Evolutionary conservation across 2,797 vertebrate species (phyloP).

Genomic region (Pseudocheirus occidentalis): DNA sequence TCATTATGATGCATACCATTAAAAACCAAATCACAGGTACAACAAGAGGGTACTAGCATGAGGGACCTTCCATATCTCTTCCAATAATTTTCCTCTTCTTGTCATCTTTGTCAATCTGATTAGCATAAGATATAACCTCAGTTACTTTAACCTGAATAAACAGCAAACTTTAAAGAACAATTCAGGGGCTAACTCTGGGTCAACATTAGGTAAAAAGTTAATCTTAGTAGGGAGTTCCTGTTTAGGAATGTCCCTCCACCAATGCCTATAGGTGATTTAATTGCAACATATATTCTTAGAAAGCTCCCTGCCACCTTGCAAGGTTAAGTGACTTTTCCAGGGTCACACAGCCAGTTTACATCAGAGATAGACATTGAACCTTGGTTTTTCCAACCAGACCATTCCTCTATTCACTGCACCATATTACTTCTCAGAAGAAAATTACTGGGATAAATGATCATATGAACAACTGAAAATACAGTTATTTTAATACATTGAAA

Average conservation of each 20-base stretch:
- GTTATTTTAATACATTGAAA: neutral
- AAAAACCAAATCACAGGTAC: no score
- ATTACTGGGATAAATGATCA: neutral
- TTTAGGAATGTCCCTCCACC: neutral
- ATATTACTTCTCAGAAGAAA: neutral
- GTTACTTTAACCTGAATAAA: no score
- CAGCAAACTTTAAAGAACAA: no score
- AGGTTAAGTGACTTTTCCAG: neutral
- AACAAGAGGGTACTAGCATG: no score
- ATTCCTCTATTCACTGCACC: neutral
- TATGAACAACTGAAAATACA: neutral
- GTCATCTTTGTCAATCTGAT: no score
- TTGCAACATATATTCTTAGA: neutral
- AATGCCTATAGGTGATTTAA: neutral
- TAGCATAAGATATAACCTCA: no score
- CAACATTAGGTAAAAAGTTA: neutral
- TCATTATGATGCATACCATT: neutral
- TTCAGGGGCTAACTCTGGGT: neutral
- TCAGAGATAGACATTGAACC: neutral
- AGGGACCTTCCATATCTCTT: no score
- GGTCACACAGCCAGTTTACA: neutral
- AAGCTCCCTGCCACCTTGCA: neutral
- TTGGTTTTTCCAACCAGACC: neutral
- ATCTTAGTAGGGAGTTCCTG: neutral
- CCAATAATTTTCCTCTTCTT: no score